Base-by-base conservation (phyloP, 2,888 invertebrate genomes). In the Lycia hirtaria region DNA sequence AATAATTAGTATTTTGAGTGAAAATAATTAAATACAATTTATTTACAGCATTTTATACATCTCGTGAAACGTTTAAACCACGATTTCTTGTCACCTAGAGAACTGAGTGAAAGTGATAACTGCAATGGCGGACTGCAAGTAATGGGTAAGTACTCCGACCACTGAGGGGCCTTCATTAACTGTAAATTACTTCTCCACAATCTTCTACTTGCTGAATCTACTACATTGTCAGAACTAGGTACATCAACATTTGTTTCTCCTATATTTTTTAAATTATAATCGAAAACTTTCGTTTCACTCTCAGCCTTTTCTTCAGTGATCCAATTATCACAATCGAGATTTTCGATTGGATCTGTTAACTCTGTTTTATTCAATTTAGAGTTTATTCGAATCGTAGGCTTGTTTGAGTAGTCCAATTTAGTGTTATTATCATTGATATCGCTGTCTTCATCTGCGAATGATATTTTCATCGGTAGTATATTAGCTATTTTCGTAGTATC, bases 31-130 rank as follows among this genome's bases (percentile, higher is more conserved):
- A 32, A n/a, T 15, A 51, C n/a, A 24, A 17, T 64, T 64, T 79
- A 80, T 69, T 83, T 86, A 78, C 84, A 87, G 58, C 91, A 89
- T 54, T 68, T 75, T 32, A 88, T 67, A 64, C 67, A 83, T 47
- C 68, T 73, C 1, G 76, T 51, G 4, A 88, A 62, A 14, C 83
- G 75, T 60, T 69, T 76, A 38, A 76, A 74, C 78, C 87, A 87
- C 2, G 84, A 68, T 48, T 67, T 64, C 43, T 73, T 74, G 0
- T 62, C 61, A n/a, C 64, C 59, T n/a, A 75, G 69, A 24, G 62
- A 52, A 35, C 38, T 60, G 19, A 76, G 75, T 14, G 69, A 73
- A 4, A 81, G 43, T 1, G 88, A 84, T 19, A 86, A 56, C 54
- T 80, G 75, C 41, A 84, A 60, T 1, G 78, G 73, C 1, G 78